A percentile compares a stretch with the other conserved stretches of the same genome.
Conservation (phyloP, 2,888 invertebrate species). For the Drosophila antonietae region DNA sequence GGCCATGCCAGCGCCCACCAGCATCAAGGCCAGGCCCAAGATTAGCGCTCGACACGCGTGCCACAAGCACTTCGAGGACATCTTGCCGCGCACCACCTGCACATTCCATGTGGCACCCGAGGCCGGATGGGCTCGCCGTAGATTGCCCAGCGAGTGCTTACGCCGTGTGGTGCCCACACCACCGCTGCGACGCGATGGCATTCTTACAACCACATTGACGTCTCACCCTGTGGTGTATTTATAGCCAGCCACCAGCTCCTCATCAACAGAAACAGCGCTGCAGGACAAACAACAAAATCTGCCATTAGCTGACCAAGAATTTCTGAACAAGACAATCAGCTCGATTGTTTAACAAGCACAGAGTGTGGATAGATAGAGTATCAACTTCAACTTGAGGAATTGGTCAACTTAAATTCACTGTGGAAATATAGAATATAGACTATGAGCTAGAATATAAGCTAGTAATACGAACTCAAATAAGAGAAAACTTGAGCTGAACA, state of each 20-base stretch:
- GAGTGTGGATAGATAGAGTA: too few species aligned
- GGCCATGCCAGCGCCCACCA: slow-evolving; percentile 96
- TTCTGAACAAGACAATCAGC: slow-evolving; percentile 18
- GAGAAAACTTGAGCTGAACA: too few species aligned
- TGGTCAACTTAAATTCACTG: neutral
- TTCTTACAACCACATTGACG: slow-evolving; percentile 50
- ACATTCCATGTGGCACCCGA: slow-evolving; percentile 95
- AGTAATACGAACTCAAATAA: too few species aligned
- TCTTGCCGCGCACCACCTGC: slow-evolving; percentile 93
- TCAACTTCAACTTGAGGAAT: neutral
- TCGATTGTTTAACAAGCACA: slow-evolving; percentile 7
- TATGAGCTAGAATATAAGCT: too few species aligned
- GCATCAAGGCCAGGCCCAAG: slow-evolving; percentile 93
- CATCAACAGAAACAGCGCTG: slow-evolving; percentile 36
- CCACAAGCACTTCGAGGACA: slow-evolving; percentile 95
- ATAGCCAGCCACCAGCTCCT: slow-evolving; percentile 21
- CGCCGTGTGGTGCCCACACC: slow-evolving; percentile 81
- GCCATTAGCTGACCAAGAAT: slow-evolving; percentile 16
- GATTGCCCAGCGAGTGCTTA: slow-evolving; percentile 85
- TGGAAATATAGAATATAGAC: too few species aligned
- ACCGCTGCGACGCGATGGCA: slow-evolving; percentile 82
- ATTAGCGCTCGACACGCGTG: slow-evolving; percentile 96
- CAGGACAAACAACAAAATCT: slow-evolving; percentile 27
- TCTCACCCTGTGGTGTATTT: slow-evolving; percentile 8
- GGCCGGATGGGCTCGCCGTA: slow-evolving; percentile 90